These are phyloP conservation scores for Caranx melampygus DNA, from an alignment of 2,113 vertebrate species.

Conservation along the genomic window DNA sequence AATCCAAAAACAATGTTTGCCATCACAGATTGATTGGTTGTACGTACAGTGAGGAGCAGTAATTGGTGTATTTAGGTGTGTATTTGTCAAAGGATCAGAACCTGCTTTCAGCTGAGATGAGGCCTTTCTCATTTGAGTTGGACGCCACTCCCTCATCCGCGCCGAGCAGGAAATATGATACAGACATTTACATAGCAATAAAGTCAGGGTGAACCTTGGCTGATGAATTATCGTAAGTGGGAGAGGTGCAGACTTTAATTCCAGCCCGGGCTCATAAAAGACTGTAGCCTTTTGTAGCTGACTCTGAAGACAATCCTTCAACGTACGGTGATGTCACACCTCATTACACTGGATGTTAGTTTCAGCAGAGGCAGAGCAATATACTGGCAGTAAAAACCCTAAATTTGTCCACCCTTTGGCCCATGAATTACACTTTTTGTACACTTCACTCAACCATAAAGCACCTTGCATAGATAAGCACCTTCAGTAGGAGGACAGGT, in stretches of 20 bases:
- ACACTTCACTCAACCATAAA: constrained; percentile 16
- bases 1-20: constrained; percentile 6
- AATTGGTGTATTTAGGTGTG: constrained; percentile 25
- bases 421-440: constrained; percentile 26
- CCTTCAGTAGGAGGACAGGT: constrained; percentile 34
- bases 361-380: constrained; percentile 22
- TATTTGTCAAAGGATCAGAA: constrained; percentile 60
- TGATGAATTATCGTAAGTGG: constrained; percentile 66
- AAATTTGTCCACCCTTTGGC: constrained; percentile 38
- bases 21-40: constrained; percentile 15
- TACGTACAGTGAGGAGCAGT: constrained; percentile 17
- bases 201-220: constrained; percentile 63
- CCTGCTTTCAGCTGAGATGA: constrained; percentile 42
- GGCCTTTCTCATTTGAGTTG: constrained; percentile 27
- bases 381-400: constrained; percentile 22
- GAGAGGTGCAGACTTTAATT: constrained; percentile 64
- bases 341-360: constrained; percentile 45
- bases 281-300: constrained; percentile 62
- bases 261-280: constrained; percentile 64
- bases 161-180: constrained; percentile 64
- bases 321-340: constrained; percentile 40
- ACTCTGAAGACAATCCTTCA: constrained; percentile 52
- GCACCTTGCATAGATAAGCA: constrained; percentile 12
- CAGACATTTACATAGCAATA: constrained; percentile 78
- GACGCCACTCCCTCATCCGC: constrained; percentile 50